phyloP scores from a whole-genome alignment of 2,113 vertebrate genomes.

The Psittacara wagleri region DNA sequence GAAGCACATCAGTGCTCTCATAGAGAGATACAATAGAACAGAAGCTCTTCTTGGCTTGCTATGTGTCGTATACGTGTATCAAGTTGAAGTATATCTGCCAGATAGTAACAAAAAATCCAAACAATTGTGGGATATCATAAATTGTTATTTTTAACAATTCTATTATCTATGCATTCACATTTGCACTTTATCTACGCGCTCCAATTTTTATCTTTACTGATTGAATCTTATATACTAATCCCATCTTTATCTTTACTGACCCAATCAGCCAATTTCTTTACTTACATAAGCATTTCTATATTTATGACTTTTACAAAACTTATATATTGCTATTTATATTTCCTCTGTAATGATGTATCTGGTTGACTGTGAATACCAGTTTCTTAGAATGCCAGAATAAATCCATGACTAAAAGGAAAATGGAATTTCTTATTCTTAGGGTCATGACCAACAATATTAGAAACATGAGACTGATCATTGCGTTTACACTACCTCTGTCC shows the following conservation, averaged over 20 bases:
- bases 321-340: background rate
- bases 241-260: background rate
- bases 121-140: background rate
- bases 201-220: background rate
- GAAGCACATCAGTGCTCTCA: background rate
- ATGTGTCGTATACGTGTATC: background rate
- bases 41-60: background rate
- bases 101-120: background rate
- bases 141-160: background rate
- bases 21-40: background rate
- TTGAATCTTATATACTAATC: background rate
- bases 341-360: background rate
- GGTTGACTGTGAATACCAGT: background rate
- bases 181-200: background rate
- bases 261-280: background rate
- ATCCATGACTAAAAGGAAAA: conserved; percentile 11
- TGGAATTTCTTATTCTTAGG: conserved; percentile 26
- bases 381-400: background rate
- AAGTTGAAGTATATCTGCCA: background rate
- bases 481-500: background rate
- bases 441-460: background rate
- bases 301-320: background rate
- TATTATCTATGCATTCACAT: background rate
- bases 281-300: background rate
- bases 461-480: background rate